Evolutionary conservation across 2,113 vertebrate genomes (phyloP).

Genomic region (Mobula hypostoma): DNA sequence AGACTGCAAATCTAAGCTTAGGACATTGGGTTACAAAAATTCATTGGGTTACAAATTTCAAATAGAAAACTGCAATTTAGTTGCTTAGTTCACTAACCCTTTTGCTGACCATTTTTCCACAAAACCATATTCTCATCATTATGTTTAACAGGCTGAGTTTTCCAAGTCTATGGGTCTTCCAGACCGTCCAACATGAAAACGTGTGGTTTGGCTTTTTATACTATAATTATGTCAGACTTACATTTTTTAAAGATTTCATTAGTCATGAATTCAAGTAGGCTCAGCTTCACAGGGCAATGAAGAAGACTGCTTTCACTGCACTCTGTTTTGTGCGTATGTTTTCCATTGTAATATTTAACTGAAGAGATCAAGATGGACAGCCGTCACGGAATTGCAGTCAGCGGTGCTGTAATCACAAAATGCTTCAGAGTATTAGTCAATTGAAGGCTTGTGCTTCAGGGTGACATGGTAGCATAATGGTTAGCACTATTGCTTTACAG

Average conservation of each 20-base stretch:
- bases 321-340: not conserved
- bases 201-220: not conserved
- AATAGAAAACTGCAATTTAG: too few species aligned
- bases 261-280: not conserved
- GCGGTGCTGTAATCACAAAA: not conserved
- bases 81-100: too few species aligned
- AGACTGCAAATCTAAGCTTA: too few species aligned
- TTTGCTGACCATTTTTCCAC: too few species aligned
- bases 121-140: not conserved
- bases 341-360: not conserved
- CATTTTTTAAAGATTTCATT: not conserved
- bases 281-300: not conserved
- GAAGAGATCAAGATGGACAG: not conserved
- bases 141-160: not conserved
- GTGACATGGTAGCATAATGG: too few species aligned
- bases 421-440: not conserved
- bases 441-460: not conserved
- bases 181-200: not conserved
- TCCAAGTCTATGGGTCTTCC: not conserved
- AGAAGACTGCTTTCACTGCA: not conserved
- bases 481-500: too few species aligned
- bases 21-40: too few species aligned
- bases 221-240: too few species aligned
- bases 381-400: not conserved
- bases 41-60: too few species aligned